Conservation (phyloP, 2,113 vertebrate species). For the Chaenocephalus aceratus region DNA sequence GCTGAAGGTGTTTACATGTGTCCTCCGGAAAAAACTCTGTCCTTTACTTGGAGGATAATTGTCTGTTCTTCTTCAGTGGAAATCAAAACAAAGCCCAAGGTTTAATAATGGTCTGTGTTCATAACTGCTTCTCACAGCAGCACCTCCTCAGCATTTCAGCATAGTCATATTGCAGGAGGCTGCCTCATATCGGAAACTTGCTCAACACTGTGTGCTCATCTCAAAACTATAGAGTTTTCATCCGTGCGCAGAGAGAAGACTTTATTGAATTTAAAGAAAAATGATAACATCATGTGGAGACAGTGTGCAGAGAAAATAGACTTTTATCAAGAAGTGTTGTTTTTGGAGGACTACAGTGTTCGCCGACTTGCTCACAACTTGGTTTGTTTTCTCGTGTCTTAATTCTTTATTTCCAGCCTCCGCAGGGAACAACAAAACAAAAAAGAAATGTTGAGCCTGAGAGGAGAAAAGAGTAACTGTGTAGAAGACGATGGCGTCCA, state of each 20-base stretch:
- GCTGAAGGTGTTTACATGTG: slow-evolving; percentile 1
- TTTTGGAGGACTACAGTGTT: slow-evolving; percentile 70
- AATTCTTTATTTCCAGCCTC: slow-evolving; percentile 79
- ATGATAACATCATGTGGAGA: slow-evolving; percentile 75
- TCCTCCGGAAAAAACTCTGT: slow-evolving; percentile 17
- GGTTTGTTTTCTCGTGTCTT: slow-evolving; percentile 71
- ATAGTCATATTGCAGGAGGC: slow-evolving; percentile 49
- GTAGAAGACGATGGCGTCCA: neutral
- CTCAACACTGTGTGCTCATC: slow-evolving; percentile 60
- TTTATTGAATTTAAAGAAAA: slow-evolving; percentile 78
- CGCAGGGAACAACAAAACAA: slow-evolving; percentile 54
- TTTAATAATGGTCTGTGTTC: slow-evolving; percentile 58
- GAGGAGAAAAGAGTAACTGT: slow-evolving; percentile 35
- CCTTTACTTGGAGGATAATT: slow-evolving; percentile 34
- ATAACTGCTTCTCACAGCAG: slow-evolving; percentile 44
- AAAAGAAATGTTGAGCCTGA: slow-evolving; percentile 37
- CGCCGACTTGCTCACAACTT: slow-evolving; percentile 61
- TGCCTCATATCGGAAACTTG: slow-evolving; percentile 51
- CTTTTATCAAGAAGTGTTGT: slow-evolving; percentile 81
- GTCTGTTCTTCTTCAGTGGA: slow-evolving; percentile 29
- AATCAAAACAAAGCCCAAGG: slow-evolving; percentile 51
- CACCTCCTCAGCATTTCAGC: slow-evolving; percentile 40
- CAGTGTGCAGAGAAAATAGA: slow-evolving; percentile 77
- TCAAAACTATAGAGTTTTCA: slow-evolving; percentile 66
- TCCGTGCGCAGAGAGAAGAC: slow-evolving; percentile 51